These are phyloP conservation scores for Pelmatolapia mariae DNA, from an alignment of 2,113 vertebrate species.

Conservation along the genomic window DNA sequence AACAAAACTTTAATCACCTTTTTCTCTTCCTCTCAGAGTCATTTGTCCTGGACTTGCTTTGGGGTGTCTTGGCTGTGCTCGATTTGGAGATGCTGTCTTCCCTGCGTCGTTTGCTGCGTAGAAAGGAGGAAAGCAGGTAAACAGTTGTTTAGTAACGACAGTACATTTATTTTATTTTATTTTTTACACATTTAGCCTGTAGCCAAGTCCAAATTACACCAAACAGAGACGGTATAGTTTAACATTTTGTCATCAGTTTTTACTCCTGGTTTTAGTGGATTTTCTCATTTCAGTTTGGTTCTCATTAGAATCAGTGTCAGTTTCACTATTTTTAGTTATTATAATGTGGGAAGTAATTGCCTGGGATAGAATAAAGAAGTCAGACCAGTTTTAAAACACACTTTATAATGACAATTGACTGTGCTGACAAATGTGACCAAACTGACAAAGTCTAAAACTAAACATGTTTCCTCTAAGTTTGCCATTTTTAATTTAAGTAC, in stretches of 20 bases:
- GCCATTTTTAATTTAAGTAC: neutral
- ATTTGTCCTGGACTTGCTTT: constrained; percentile 86
- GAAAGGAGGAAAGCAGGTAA: neutral
- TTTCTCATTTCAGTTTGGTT: neutral
- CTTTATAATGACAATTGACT: neutral
- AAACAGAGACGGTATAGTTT: neutral
- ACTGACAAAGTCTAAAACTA: neutral
- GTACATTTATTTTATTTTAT: rapidly evolving
- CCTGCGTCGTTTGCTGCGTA: constrained; percentile 79
- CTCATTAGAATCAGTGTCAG: neutral
- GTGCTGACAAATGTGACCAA: neutral
- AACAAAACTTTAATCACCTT: constrained; percentile 80
- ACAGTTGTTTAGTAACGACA: neutral
- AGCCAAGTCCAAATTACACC: neutral
- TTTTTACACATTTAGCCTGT: neutral
- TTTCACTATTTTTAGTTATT: neutral
- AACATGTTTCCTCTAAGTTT: neutral
- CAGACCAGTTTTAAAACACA: neutral
- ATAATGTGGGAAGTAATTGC: neutral
- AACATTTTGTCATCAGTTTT: neutral
- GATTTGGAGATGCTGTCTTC: constrained; percentile 87
- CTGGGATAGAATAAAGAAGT: neutral
- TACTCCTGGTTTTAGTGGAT: neutral
- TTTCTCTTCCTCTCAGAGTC: constrained; percentile 95
- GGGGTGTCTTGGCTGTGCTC: constrained; percentile 67